Percentiles rank a stretch among this genome's conserved stretches.
Evolutionary conservation across 2,797 vertebrate genomes (phyloP).

Genomic region (Microctenopoma stevenorrisi): DNA sequence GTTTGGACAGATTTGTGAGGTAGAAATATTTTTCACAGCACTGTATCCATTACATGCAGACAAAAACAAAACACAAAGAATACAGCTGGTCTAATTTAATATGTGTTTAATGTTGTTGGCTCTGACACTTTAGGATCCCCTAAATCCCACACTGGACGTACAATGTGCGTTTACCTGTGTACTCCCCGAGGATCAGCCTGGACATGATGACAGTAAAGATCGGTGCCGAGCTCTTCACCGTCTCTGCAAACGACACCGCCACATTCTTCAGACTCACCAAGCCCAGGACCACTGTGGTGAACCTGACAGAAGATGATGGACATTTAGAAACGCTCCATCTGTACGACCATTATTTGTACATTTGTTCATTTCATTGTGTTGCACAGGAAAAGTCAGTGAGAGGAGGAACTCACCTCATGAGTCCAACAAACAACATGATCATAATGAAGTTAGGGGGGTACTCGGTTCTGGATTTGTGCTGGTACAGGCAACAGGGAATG

Average conservation of each 20-base stretch:
- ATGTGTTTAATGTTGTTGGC: not conserved
- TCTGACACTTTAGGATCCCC: no score
- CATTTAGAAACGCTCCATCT: not conserved
- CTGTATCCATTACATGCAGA: not conserved
- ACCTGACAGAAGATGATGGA: constrained; percentile 77
- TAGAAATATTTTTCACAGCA: no score
- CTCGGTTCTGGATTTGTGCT: constrained; percentile 90
- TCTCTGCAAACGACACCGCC: constrained; percentile 96
- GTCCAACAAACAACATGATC: constrained; percentile 97
- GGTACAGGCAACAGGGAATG: constrained; percentile 93
- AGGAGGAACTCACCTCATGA: constrained; percentile 88
- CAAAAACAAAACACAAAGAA: not conserved
- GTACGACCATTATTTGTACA: not conserved
- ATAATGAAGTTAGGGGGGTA: constrained; percentile 94
- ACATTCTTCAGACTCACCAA: constrained; percentile 97
- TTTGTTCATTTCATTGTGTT: not conserved
- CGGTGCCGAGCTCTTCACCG: constrained; percentile 96
- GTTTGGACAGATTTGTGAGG: no score
- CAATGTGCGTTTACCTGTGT: constrained; percentile 84
- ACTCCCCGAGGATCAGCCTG: constrained; percentile 93
- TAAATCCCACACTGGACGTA: not conserved
- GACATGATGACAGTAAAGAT: constrained; percentile 99
- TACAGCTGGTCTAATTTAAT: not conserved
- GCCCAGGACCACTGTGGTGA: constrained; percentile 94
- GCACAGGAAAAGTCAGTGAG: no score